phyloP scores from a whole-genome alignment of 2,888 invertebrate species.

The Hetaerina titia region DNA sequence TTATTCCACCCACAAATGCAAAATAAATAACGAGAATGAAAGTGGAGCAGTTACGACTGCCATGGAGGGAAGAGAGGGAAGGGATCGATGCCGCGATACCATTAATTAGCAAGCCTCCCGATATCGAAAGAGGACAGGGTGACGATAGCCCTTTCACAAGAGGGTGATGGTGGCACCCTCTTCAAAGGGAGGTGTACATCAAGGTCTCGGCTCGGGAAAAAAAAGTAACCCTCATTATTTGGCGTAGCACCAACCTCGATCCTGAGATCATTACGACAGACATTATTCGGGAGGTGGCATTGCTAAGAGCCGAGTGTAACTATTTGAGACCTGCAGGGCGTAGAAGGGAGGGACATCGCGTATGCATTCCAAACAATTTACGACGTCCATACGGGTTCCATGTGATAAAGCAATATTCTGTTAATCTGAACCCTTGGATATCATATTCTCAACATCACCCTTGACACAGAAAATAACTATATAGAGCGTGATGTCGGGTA shows the following conservation, averaged over 20 bases:
- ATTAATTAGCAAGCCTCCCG: not conserved
- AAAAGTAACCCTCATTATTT: not conserved
- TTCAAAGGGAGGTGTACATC: not conserved
- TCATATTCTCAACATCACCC: no score
- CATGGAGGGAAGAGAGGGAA: not conserved
- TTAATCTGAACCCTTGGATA: no score
- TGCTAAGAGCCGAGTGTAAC: not conserved
- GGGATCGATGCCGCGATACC: not conserved
- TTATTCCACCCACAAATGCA: not conserved
- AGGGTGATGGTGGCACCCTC: not conserved
- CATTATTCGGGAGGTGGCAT: not conserved
- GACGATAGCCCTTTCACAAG: constrained; percentile 18
- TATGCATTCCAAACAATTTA: no score
- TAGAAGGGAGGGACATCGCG: not conserved
- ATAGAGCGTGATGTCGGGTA: no score
- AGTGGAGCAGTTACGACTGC: not conserved
- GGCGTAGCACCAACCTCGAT: not conserved
- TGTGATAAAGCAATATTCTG: no score
- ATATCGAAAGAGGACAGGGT: constrained; percentile 30
- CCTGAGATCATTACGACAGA: not conserved
- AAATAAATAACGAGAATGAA: not conserved
- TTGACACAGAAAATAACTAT: no score
- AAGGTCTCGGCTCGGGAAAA: not conserved
- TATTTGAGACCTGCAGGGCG: not conserved
- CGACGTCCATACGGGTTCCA: no score